Evolutionary conservation across 2,888 invertebrate species (phyloP).

Genomic region (Leptinotarsa juncta): DNA sequence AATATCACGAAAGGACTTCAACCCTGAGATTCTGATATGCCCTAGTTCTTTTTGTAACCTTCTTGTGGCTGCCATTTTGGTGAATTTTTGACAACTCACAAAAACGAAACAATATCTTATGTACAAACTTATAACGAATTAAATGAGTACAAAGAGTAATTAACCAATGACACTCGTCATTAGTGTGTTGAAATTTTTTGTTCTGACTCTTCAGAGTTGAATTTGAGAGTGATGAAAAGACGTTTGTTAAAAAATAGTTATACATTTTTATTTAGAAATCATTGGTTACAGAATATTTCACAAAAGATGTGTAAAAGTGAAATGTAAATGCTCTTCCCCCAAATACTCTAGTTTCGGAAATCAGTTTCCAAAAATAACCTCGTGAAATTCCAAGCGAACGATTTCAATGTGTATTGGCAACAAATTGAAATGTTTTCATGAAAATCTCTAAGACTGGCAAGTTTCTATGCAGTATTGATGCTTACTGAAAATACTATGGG

Average conservation of each 20-base stretch:
- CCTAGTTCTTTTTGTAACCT: conserved; percentile 90
- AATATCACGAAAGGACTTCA: conserved; percentile 92
- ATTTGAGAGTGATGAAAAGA: conserved; percentile 17
- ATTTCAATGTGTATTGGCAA: no score
- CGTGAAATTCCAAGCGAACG: no score
- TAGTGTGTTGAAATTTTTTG: not conserved
- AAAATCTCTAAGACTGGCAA: no score
- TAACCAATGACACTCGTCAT: conserved; percentile 33
- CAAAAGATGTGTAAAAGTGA: no score
- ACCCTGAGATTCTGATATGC: conserved; percentile 87
- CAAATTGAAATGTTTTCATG: no score
- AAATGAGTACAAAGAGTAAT: conserved; percentile 36
- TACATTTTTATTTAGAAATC: conserved; percentile 43
- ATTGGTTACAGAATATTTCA: conserved; percentile 60
- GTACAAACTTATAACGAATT: conserved; percentile 42
- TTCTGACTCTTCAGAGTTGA: not conserved
- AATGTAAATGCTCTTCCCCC: no score
- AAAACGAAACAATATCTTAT: conserved; percentile 32
- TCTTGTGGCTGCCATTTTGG: conserved; percentile 84
- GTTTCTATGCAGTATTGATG: no score
- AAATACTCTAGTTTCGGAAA: no score
- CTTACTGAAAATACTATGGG: no score
- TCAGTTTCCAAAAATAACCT: no score
- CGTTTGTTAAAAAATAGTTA: conserved; percentile 6
- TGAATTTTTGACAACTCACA: conserved; percentile 57